Base-by-base conservation (phyloP, 2,888 invertebrate genomes). In the Pilophorus perplexus region DNA sequence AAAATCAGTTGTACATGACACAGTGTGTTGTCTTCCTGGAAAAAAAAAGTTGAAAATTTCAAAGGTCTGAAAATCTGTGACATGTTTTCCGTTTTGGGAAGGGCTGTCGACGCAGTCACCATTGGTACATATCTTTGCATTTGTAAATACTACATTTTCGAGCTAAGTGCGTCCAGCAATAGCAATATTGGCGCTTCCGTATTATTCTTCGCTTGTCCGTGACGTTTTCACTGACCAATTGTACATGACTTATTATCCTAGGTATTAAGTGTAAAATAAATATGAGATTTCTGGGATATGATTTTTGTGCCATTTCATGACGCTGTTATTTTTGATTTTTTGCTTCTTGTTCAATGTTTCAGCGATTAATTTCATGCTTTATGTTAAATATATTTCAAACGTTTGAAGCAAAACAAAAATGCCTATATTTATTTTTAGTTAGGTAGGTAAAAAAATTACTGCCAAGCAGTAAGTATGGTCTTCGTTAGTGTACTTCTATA, bases 321-420 rank as follows among this genome's bases (percentile, higher is more conserved):
- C 38, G 27, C 40, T 38, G 40, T 38, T 55, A 38, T 38, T 38
- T 55, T 55, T 18, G 6, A 38, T 55, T 38, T 18, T 37, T 42
- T 42, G 23, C 40, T 42, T 59, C 20, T 59, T 59, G 18, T 42
- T 59, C 20, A 42, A 40, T 59, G 40, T 52, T 52, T n/a, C n/a
- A n/a, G n/a, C n/a, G n/a, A n/a, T n/a, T n/a, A n/a, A n/a, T n/a
- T n/a, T n/a, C n/a, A n/a, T n/a, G n/a, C n/a, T n/a, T n/a, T n/a
- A n/a, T n/a, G 28, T 52, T 52, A 28, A 52, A 52, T 52, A 55
- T 55, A 59, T 42, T 59, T 42, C 59, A 59, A 23, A 55, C 33
- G 48, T 68, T 68, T 68, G 55, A 50, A 65, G 65, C 68, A 65
- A 68, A 65, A 67, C 64, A 68, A 64, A 68, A 68, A 68, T 68